Evolutionary conservation across 2,113 vertebrate genomes (phyloP).

Genomic region (chimpanzee (Pan troglodytes)): DNA sequence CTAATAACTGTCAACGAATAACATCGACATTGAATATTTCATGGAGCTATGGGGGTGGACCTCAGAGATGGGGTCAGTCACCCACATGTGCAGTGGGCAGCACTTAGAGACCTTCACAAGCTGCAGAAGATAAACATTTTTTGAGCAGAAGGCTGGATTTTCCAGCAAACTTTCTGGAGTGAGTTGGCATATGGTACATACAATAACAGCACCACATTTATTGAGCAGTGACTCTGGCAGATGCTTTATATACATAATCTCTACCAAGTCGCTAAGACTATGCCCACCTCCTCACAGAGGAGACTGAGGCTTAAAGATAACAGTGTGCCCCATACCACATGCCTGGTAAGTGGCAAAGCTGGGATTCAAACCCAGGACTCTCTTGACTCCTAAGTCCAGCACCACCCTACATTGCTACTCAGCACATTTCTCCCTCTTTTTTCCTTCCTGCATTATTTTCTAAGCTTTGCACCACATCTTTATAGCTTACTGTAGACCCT

Average conservation of each 20-base stretch:
- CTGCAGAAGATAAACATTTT: background rate
- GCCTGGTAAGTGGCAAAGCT: background rate
- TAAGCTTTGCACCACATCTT: background rate
- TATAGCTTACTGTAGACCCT: background rate
- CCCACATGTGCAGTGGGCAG: background rate
- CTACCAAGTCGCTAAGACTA: background rate
- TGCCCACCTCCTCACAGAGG: background rate
- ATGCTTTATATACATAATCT: background rate
- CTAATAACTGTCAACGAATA: conserved; percentile 74
- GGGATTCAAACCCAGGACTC: background rate
- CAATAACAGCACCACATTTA: background rate
- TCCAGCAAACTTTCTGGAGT: background rate
- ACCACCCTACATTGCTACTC: background rate
- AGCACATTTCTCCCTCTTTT: background rate
- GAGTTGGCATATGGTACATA: background rate
- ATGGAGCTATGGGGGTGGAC: background rate
- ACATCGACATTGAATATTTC: conserved; percentile 68
- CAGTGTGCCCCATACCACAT: rapidly evolving
- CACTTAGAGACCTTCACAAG: background rate
- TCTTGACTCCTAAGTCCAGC: background rate
- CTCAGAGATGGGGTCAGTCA: background rate
- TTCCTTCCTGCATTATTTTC: background rate
- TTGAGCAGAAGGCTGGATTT: background rate
- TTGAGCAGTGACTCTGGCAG: background rate
- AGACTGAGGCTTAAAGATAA: background rate